phyloP scores from a whole-genome alignment of 1,140 invertebrate genomes.

The Bicyclus anynana region DNA sequence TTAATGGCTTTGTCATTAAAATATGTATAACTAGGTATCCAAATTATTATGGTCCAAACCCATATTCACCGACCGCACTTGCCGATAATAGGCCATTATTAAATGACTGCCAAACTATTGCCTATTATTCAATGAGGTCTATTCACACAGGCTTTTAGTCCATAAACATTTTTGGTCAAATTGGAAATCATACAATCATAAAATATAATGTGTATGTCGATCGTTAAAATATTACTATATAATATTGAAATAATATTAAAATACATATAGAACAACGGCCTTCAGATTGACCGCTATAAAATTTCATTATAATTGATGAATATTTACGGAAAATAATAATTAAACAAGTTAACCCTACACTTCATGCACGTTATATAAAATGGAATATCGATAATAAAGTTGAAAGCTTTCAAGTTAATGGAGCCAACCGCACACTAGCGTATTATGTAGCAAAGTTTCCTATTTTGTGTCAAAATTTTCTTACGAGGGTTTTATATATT shows the following conservation, averaged over 20 bases:
- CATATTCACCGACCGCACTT: too few relatives aligned
- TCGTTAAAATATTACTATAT: neutral
- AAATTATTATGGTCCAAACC: too few relatives aligned
- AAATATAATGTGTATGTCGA: too few relatives aligned
- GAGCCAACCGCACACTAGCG: slow-evolving; percentile 7
- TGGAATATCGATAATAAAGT: slow-evolving; percentile 47
- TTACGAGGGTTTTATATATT: neutral
- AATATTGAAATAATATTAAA: too few relatives aligned
- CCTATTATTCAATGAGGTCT: too few relatives aligned
- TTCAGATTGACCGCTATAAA: neutral
- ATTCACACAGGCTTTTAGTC: too few relatives aligned
- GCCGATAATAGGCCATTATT: too few relatives aligned
- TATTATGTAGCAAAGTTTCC: neutral
- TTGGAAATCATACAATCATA: too few relatives aligned
- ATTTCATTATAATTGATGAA: slow-evolving; percentile 6
- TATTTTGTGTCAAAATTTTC: neutral
- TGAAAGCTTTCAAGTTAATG: slow-evolving; percentile 48
- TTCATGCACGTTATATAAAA: slow-evolving; percentile 31
- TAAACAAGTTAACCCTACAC: slow-evolving; percentile 25
- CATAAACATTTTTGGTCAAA: too few relatives aligned
- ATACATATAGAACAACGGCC: neutral
- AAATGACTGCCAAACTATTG: too few relatives aligned
- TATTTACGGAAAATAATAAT: slow-evolving; percentile 18
- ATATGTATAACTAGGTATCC: too few relatives aligned
- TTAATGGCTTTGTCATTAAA: too few relatives aligned